A percentile compares a stretch with the other conserved stretches of the same genome.
phyloP scores from a whole-genome alignment of 2,113 vertebrate species.

The Malurus alboscapulatus region DNA sequence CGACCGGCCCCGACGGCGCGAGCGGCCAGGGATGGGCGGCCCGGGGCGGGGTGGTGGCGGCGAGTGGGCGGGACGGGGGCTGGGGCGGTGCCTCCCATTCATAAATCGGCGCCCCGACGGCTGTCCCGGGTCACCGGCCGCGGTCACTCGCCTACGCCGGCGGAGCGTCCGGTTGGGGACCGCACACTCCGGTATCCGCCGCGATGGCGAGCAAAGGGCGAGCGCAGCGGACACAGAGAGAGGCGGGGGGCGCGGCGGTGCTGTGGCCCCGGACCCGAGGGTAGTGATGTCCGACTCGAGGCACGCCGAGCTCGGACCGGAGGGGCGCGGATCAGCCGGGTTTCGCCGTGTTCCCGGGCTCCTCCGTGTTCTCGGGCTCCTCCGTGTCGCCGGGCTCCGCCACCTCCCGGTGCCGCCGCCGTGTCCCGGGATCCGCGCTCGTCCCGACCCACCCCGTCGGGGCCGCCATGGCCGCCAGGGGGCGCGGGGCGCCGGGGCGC shows the following conservation, averaged over 20 bases:
- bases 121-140: not conserved
- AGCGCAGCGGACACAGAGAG: too few relatives aligned
- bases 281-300: not conserved
- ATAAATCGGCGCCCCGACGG: not conserved
- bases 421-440: not conserved
- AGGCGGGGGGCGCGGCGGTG: not conserved
- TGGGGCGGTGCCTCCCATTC: not conserved
- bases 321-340: not conserved
- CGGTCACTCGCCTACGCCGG: rapidly evolving
- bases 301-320: not conserved
- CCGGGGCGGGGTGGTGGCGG: not conserved
- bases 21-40: not conserved
- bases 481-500: not conserved
- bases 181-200: not conserved
- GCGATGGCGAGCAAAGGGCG: not conserved
- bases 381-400: not conserved
- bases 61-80: not conserved
- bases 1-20: conserved; percentile 57
- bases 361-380: not conserved
- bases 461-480: not conserved
- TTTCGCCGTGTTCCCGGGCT: not conserved
- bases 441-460: not conserved
- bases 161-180: too few relatives aligned
- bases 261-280: not conserved
- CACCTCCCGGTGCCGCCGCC: not conserved